Evolutionary conservation across 2,113 vertebrate genomes (phyloP), one percentile per base, ranked within the genome.

Genomic region (Dolichallabes microphthalmus): DNA sequence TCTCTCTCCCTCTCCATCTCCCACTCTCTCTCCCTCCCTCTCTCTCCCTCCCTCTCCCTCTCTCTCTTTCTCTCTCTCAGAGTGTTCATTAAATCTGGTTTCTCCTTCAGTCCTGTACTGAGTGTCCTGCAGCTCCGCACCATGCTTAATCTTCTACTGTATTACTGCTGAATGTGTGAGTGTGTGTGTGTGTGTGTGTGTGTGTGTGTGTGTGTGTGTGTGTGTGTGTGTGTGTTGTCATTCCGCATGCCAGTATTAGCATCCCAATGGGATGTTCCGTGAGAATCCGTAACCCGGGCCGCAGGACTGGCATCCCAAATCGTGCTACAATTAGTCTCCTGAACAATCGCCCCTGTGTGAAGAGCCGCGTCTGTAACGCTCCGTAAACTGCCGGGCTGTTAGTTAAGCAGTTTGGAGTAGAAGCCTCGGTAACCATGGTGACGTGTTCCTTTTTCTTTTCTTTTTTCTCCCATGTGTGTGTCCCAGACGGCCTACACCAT

Each of bases 401-500:
- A 91, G 89, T 79, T 91, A 80, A 90, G 84, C 90, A 87, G 90
- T 86, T 91, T 90, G 88, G 88, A 90, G 82, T 90, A 79, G 88
- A 90, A 80, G 81, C 84, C 91, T 90, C 87, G 88, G 92, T 94
- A 93, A 92, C 93, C 92, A 92, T 94, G 91, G 93, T 92, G 92
- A 95, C 86, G 35, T 76, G 57, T 80, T 91, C 88, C 92, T n/a
- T 14, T 19, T 66, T 50, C 74, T 15, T 15, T 7, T 74, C 68
- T 50, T 83, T 15, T 15, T 7, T 74, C 68, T 19, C 39, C 20
- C 60, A 4, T 69, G 19, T 85, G 4, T 81, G 22, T 86, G 83
- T 85, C 94, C 87, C 92, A 99, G 98, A 99, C 98, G 2, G 97
- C 98, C 0, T 99, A 99, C 91, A 98, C 98, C 90, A 96, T 99